Base-by-base conservation (phyloP, 1,140 invertebrate species). In the Scaptodrosophila lebanonensis region DNA sequence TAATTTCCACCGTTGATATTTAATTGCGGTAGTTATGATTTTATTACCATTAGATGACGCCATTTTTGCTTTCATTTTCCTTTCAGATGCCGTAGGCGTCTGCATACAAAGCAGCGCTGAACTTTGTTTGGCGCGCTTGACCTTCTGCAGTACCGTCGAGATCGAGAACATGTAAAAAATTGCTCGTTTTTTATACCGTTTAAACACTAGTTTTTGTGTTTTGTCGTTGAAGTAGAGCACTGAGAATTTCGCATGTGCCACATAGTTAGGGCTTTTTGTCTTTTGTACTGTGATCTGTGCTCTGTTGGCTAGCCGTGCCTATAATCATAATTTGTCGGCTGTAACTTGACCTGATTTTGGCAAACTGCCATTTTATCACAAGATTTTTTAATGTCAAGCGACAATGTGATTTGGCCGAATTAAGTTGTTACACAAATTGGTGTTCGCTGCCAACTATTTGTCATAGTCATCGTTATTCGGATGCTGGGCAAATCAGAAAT, bases 161-260 rank as follows among this genome's bases (percentile, higher is more conserved):
- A 60, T 35, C 47, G 40, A 53, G 59, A 17, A 29, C 29, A 30
- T 3, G 7, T 36, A 53, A 48, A 35, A 22, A 30, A 9, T 6
- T 30, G 25, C 25, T 2, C 3, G 16, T 11, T 20, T 20, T 36
- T 48, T 30, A 15, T 27, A 12, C 29, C 9, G 57, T 39, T 33
- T n/a, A n/a, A n/a, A n/a, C n/a, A n/a, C 42, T 15, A 22, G n/a
- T 44, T 12, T 53, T 36, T 29, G 43, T 35, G 33, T 25, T n/a
- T 54, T 66, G 49, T 51, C 61, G 66, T 76, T 71, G 62, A 79
- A 79, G 64, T 72, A 65, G 73, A 65, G 57, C 69, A 82, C 68
- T 73, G 65, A 57, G 75, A 73, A 79, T 82, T 79, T 79, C 75
- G 75, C 73, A 82, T 79, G 73, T 79, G 73, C 73, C 67, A 70